Percentiles rank a stretch among this genome's conserved stretches.
Conservation (phyloP, 2,113 vertebrate genomes). For the Paratilapia polleni region DNA sequence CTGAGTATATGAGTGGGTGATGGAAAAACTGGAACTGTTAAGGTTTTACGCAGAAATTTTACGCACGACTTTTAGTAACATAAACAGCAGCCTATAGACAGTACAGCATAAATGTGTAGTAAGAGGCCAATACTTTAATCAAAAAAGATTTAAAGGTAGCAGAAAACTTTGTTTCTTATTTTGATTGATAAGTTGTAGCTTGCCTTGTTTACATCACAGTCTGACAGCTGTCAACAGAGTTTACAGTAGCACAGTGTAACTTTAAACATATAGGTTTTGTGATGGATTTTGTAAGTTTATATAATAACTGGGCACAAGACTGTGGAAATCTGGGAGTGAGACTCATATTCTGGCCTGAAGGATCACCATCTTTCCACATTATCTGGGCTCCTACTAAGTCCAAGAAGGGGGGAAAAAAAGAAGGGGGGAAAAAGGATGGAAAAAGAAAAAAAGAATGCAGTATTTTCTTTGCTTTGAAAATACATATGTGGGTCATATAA, state of each 20-base stretch:
- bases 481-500: conserved; percentile 67
- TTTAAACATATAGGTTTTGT: neutral
- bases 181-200: neutral
- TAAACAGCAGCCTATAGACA: neutral
- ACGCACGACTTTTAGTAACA: conserved; percentile 16
- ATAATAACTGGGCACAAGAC: conserved; percentile 10
- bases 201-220: neutral
- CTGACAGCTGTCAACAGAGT: conserved; percentile 8
- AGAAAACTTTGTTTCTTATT: neutral
- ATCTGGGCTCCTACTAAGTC: conserved; percentile 69
- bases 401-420: conserved; percentile 68
- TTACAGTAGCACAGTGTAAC: neutral
- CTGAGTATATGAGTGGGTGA: neutral
- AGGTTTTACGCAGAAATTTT: conserved; percentile 47
- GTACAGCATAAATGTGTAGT: neutral
- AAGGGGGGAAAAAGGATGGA: conserved; percentile 69
- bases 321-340: conserved; percentile 45
- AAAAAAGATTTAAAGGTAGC: neutral
- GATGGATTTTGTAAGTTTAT: neutral
- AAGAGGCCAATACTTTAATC: neutral
- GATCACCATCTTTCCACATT: conserved; percentile 79
- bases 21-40: neutral
- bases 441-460: conserved; percentile 54
- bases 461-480: conserved; percentile 62
- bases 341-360: conserved; percentile 60